Evolutionary conservation across 2,888 invertebrate genomes (phyloP), one percentile per base, ranked within the genome.

Genomic region (Drosophila cyrtoloma): DNA sequence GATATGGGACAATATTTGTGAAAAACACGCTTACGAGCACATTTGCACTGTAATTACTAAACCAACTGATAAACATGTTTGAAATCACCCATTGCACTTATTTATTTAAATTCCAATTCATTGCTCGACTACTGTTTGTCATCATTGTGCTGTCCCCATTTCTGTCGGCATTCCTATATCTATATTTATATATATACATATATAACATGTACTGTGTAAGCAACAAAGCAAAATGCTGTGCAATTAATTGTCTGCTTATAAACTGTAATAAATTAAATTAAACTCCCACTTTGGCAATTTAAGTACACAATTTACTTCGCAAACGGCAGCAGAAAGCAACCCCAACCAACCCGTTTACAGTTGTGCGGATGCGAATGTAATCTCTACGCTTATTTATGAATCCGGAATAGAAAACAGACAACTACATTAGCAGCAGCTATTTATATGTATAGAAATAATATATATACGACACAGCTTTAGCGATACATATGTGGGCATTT

Each of bases 351-450:
- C 59, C 60, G 30, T 35, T 60, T 32, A 19, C 22, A 30, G 16
- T n/a, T 66, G 16, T 60, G 50, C 22, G 44, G 44, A 16, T 57
- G 52, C 22, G 62, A 53, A 63, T 72, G 64, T 75, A 62, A 74
- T 69, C 75, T 76, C 50, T 60, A 32, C n/a, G 57, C 66, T 81
- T 77, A 81, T 83, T 86, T 86, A 86, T 86, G 70, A 60, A 61
- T 57, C 60, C 65, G 52, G 59, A 57, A 69, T 70, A 56, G 44
- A 42, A 74, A 47, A 53, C 47, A 53, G 55, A 51, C 59, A 66
- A 59, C 59, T 57, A 61, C 72, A 59, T 51, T 50, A 65, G 56
- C 57, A 53, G 37, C 33, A 56, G 32, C 58, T 51, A 52, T 37
- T 26, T 47, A 9, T 47, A 16, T 16, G 16, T 26, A 56, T 63